Conservation (phyloP, 2,797 vertebrate species). For the Prionace glauca region DNA sequence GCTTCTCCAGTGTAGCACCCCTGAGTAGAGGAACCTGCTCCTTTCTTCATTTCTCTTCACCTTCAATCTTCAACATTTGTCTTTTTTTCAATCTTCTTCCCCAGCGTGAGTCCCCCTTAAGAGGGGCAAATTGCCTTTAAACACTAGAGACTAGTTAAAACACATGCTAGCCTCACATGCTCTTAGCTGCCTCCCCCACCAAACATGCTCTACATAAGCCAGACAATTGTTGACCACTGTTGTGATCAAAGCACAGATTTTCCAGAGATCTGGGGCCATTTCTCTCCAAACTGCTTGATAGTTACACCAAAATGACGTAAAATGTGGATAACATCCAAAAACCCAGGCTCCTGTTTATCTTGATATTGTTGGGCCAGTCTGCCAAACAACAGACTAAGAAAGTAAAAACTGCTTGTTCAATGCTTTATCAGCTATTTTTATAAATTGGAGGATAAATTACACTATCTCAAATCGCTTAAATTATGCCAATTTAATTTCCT, state of each 20-base stretch:
- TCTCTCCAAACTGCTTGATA: background rate
- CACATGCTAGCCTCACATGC: background rate
- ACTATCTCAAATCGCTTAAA: background rate
- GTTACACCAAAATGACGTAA: background rate
- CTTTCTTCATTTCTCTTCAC: too few species aligned
- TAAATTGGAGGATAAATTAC: background rate
- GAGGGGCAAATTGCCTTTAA: background rate
- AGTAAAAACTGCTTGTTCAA: background rate
- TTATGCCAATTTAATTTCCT: background rate
- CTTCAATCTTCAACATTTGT: too few species aligned
- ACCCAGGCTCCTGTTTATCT: background rate
- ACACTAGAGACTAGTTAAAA: background rate
- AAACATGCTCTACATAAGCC: background rate
- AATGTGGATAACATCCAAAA: background rate
- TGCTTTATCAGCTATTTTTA: background rate
- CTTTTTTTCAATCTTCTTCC: too few species aligned
- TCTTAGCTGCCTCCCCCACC: background rate
- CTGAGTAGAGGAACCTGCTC: too few species aligned
- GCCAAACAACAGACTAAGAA: background rate
- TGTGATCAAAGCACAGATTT: background rate
- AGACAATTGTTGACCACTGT: background rate
- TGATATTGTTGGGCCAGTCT: background rate
- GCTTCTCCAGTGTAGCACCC: too few species aligned
- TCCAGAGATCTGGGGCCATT: background rate
- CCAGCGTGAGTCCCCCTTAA: too few species aligned